Evolutionary conservation across 2,888 invertebrate genomes (phyloP), one percentile per base, ranked within the genome.

Genomic region (Thera britannica): DNA sequence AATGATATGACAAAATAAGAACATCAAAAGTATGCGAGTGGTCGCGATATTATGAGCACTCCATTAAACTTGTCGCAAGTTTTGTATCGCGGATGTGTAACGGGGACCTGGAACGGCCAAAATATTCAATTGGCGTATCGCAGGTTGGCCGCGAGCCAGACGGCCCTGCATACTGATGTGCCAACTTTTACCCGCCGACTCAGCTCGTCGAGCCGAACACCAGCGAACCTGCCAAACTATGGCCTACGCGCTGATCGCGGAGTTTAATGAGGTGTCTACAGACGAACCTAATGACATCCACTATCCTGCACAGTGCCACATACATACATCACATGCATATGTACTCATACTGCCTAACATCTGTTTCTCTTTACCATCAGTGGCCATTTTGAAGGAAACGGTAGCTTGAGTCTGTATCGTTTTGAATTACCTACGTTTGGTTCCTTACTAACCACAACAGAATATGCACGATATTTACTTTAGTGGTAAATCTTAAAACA

Each of bases 101-200:
- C 77, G 74, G 77, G 78, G 80, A 81, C 82, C 80, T 79, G 79
- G 79, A 79, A 81, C 75, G 82, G 85, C 83, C 86, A 86, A 88
- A 90, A 90, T 89, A 91, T 91, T 92, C 91, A 92, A 92, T 92
- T 90, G 90, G 87, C 86, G 89, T 90, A 89, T 90, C 88, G 84
- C 83, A 84, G 79, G 80, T 87, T 92, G 92, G 92, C 89, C 79
- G 72, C 73, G 76, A 76, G 90, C 92, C 91, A 91, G 84, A 73
- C 84, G 83, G 82, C 83, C 82, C 84, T 86, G 89, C 88, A 89
- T 90, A 88, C 89, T 90, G 89, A 89, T 89, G 89, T 88, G 89
- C 89, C 87, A 89, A 89, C 88, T 90, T 89, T 86, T 86, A 80
- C 84, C 81, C 83, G 55, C 65, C 63, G 84, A 85, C 83, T 88